Conservation (phyloP, 2,113 vertebrate species). For the rabbit (Oryctolagus cuniculus) region mOryCun1.1 NC_091445.1:37115501-37116000, state of each 20-base stretch:
- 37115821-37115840: background rate
- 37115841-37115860: background rate
- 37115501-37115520: background rate
- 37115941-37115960: conserved; percentile 13
- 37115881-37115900: background rate
- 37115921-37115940: background rate
- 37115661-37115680: background rate
- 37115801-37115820: background rate
- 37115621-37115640: background rate
- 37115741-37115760: background rate
- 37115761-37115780: background rate
- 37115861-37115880: conserved; percentile 1
- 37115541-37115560: conserved; percentile 5
- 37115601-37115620: background rate
- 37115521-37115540: background rate
- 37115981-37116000: background rate
- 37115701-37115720: background rate
- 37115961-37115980: background rate
- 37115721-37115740: background rate
- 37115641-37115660: background rate
- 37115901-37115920: background rate
- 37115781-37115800: background rate
- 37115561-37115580: background rate
- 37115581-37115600: background rate
- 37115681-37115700: background rate